Base-by-base conservation (phyloP, 1,140 invertebrate genomes). In the Oncopeltus fasciatus region DNA sequence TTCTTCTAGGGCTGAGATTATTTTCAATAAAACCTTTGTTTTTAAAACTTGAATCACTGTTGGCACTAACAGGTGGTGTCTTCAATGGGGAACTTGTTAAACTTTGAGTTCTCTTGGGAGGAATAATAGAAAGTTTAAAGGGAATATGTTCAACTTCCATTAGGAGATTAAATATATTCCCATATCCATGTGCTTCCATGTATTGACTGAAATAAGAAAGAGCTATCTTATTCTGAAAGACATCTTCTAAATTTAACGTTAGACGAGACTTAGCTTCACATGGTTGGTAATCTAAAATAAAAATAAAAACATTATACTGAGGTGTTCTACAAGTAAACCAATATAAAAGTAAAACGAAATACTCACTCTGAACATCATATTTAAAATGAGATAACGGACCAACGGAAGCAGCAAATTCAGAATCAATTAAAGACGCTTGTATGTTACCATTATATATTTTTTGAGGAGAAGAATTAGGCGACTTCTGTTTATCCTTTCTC, bases 161-260 rank as follows among this genome's bases (percentile, higher is more conserved):
- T 47, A 29, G 61, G 14, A 66, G 21, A 27, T 28, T 59, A 5
- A 66, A 43, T 12, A 66, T 5, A 46, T 59, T 60, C 14, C 57
- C 38, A 59, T 61, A 38, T n/a, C 59, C 47, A 28, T 62, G 58
- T n/a, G 60, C 26, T 57, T 66, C 65, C 49, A 61, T 63, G 59
- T 63, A 66, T 33, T 66, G 65, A 18, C 53, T 27, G 28, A 64
- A 64, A 49, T 64, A 64, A 0, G 62, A 64, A 16, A 66, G 53
- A 44, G 65, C 65, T 1, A 58, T 33, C n/a, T 57, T 63, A 26
- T 66, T 63, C 9, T 66, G 51, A 29, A 66, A 57, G 5, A 61
- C 56, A 58, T 66, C 65, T 46, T 57, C 29, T 27, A 66, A 43
- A 20, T 57, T 57, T n/a, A 63, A 53, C 9, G 59, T 59, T n/a